phyloP scores from a whole-genome alignment of 2,888 invertebrate species.

The Pocota personata region DNA sequence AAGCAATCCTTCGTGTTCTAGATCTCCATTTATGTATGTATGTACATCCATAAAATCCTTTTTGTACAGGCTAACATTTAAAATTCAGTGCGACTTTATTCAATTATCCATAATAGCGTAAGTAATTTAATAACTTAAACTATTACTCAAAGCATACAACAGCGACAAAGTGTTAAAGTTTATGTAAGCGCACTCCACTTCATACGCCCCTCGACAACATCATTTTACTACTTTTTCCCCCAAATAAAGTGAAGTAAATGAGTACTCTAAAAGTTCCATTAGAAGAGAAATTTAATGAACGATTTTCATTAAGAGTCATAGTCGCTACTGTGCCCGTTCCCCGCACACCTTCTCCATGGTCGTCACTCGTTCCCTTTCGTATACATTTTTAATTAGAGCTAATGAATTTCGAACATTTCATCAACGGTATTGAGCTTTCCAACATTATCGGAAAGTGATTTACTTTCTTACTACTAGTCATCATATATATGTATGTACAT shows the following conservation, averaged over 20 bases:
- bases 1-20: no score
- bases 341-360: not conserved
- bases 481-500: slow-evolving; percentile 35
- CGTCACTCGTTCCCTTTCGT: slow-evolving; percentile 40
- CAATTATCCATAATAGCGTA: slow-evolving; percentile 32
- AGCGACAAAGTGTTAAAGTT: slow-evolving; percentile 58
- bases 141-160: slow-evolving; percentile 50
- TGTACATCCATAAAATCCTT: no score
- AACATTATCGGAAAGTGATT: slow-evolving; percentile 71
- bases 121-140: slow-evolving; percentile 47
- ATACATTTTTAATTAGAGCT: slow-evolving; percentile 73
- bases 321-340: slow-evolving; percentile 33
- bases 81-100: slow-evolving; percentile 16
- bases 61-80: no score
- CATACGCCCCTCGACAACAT: slow-evolving; percentile 51
- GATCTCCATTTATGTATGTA: no score
- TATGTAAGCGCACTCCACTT: slow-evolving; percentile 55
- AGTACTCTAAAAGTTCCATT: slow-evolving; percentile 72
- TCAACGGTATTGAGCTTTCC: slow-evolving; percentile 69
- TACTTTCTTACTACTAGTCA: slow-evolving; percentile 59
- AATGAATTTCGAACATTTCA: slow-evolving; percentile 72
- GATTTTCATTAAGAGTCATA: slow-evolving; percentile 71
- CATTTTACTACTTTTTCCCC: slow-evolving; percentile 35
- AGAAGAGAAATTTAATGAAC: slow-evolving; percentile 70
- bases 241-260: slow-evolving; percentile 65